Evolutionary conservation across 2,113 vertebrate genomes (phyloP).

Genomic region (Oncorhynchus tshawytscha): DNA sequence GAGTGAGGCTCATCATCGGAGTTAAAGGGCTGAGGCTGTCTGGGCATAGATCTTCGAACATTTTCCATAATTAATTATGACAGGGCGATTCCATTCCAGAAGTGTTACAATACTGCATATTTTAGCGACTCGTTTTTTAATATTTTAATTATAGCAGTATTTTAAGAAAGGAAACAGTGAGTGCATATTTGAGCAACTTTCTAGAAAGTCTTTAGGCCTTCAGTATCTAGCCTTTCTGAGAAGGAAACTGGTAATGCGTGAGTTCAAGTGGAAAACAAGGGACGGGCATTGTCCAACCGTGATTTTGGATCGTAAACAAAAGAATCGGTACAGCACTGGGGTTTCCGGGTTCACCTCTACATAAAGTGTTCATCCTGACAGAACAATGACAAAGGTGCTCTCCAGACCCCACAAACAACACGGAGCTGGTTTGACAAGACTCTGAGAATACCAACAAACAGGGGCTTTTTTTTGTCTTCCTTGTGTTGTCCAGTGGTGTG

Average conservation of each 20-base stretch:
- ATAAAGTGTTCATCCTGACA: conserved; percentile 4
- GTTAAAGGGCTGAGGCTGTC: background rate
- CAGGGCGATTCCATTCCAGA: background rate
- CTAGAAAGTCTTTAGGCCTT: too few relatives aligned
- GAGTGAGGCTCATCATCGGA: background rate
- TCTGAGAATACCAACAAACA: background rate
- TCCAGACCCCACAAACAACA: background rate
- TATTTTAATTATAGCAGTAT: too few relatives aligned
- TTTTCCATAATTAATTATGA: background rate
- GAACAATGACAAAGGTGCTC: conserved; percentile 8
- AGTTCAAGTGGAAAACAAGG: too few relatives aligned
- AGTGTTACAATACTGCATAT: background rate
- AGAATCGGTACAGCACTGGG: background rate
- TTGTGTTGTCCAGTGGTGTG: background rate
- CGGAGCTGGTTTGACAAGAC: conserved; percentile 14
- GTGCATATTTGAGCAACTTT: too few relatives aligned
- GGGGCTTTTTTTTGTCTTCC: conserved; percentile 3
- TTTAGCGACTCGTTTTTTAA: background rate
- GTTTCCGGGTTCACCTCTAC: background rate
- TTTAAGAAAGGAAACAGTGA: too few relatives aligned
- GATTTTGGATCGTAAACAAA: background rate
- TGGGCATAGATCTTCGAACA: background rate
- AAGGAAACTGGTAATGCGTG: too few relatives aligned
- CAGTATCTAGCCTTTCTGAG: too few relatives aligned
- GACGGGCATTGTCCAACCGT: background rate